These are phyloP conservation scores for Campylomormyrus numenius DNA, from an alignment of 2,113 vertebrate genomes.

Conservation along the genomic window DNA sequence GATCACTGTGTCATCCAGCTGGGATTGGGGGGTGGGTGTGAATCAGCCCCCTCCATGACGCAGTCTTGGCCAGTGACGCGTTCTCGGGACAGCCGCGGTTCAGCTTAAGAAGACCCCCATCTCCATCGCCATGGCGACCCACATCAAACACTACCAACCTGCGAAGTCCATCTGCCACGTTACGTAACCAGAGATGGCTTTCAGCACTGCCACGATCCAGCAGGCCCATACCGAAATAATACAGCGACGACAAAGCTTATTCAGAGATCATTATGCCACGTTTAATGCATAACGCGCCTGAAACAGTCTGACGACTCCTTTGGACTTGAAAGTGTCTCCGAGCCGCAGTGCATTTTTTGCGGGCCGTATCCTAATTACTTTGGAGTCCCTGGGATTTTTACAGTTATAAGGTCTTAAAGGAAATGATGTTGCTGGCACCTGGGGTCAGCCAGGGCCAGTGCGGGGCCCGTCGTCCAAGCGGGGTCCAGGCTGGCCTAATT, in stretches of 20 bases:
- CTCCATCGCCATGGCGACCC: background rate
- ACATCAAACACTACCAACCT: background rate
- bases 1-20: background rate
- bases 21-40: background rate
- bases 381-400: constrained; percentile 49
- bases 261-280: background rate
- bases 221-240: background rate
- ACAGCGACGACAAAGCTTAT: background rate
- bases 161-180: background rate
- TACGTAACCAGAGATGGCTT: background rate
- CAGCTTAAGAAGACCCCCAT: background rate
- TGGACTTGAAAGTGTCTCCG: constrained; percentile 2
- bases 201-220: background rate
- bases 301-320: background rate
- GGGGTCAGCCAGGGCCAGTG: constrained; percentile 31
- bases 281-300: background rate
- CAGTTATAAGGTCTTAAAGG: constrained; percentile 58
- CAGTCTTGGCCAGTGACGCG: background rate
- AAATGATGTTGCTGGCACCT: constrained; percentile 60
- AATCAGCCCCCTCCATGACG: background rate
- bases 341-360: constrained; percentile 30
- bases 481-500: constrained; percentile 44
- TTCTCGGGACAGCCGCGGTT: background rate
- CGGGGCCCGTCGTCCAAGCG: constrained; percentile 27
- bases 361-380: constrained; percentile 50